phyloP scores from a whole-genome alignment of 2,888 invertebrate genomes.

The Strigamia transsilvanica region DNA sequence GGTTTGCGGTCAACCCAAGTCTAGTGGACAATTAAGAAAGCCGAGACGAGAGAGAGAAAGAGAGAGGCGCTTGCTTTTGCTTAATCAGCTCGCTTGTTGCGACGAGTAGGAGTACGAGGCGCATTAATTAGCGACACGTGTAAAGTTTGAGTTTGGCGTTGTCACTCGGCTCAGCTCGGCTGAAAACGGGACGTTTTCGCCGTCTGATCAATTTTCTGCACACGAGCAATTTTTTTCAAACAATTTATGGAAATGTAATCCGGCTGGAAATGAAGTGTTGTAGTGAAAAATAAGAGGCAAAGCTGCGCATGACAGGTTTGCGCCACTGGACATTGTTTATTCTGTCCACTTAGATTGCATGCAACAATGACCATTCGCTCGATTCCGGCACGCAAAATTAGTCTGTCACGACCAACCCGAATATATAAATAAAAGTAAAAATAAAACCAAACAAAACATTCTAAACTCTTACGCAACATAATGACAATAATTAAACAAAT shows the following conservation, averaged over 20 bases:
- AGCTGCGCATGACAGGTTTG: conserved; percentile 12
- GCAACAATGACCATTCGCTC: conserved; percentile 18
- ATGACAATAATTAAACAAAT: too few relatives aligned
- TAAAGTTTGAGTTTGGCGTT: neutral
- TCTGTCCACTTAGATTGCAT: conserved; percentile 31
- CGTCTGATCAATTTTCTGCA: neutral
- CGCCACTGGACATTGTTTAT: conserved; percentile 26
- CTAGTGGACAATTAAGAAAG: conserved; percentile 38
- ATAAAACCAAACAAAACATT: neutral
- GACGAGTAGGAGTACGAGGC: neutral
- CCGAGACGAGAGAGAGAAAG: neutral
- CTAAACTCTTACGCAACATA: too few relatives aligned
- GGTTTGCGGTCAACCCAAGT: conserved; percentile 22
- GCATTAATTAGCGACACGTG: neutral
- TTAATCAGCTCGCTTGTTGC: neutral
- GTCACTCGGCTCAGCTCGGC: too few relatives aligned
- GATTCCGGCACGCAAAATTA: neutral
- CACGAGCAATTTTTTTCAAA: neutral
- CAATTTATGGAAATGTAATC: conserved; percentile 38
- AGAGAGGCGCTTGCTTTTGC: neutral
- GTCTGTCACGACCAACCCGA: neutral
- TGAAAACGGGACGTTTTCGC: neutral
- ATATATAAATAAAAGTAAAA: neutral
- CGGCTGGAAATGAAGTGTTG: conserved; percentile 26
- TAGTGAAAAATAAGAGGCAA: conserved; percentile 6